Evolutionary conservation across 2,888 invertebrate species (phyloP), one percentile per base, ranked within the genome.

Genomic region (Acrocyrtus sp.): DNA sequence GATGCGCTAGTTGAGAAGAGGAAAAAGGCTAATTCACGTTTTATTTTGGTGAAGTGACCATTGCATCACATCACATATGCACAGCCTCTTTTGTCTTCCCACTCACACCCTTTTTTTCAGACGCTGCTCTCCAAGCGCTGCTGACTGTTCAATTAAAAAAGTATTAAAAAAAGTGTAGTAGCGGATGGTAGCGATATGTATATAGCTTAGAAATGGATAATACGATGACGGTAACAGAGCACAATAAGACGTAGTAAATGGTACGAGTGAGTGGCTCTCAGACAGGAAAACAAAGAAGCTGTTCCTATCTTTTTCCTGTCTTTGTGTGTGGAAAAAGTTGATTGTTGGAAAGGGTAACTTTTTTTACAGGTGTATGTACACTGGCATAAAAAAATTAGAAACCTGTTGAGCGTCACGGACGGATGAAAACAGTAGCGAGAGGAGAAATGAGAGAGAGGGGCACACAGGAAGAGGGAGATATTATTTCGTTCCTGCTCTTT

Each of bases 401-500:
- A 69, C 69, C 69, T 69, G 69, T 69, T 69, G 69, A 69, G 53
- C 39, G 27, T 12, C 47, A 5, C 6, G 45, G 34, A 34, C 34
- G 34, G 34, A 34, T 34, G 34, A 34, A 12, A 34, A 34, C 34
- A 17, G 45, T 6, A 6, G 27, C 34, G 67, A 47, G 21, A 22
- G 53, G 45, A 17, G 45, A 1, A 6, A 19, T 24, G 67, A 47
- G 21, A 22, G 53, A 54, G 27, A 60, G 39, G 22, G 12, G 43
- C 41, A 22, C 53, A 63, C 62, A 70, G 70, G 70, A 62, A 70
- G 63, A 70, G 57, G 70, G 27, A 63, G 70, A 70, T 62, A 69
- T 62, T 62, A 62, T 70, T 70, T 70, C 70, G 50, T 70, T 34
- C 5, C 12, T 34, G 5, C 12, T 34, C n/a, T n/a, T n/a, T n/a